These are phyloP conservation scores for Ephydatia muelleri DNA, from an alignment of 37 sponge, comb jelly and placozoan genomes.

Conservation along the genomic window DNA sequence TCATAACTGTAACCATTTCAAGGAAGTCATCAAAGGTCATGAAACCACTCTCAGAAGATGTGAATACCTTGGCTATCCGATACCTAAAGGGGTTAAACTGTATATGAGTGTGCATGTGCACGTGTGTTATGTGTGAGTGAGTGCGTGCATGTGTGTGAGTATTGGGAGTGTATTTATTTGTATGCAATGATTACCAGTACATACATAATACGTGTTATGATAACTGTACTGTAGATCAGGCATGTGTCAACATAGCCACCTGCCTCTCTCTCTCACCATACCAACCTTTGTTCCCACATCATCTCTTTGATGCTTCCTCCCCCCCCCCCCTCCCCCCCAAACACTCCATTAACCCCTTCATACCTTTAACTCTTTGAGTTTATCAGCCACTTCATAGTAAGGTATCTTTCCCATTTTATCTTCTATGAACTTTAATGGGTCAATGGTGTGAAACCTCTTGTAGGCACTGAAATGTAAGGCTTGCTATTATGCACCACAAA, in stretches of 20 bases:
- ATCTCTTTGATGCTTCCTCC: neutral
- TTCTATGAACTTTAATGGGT: constrained; percentile 22
- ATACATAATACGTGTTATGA: constrained; percentile 3
- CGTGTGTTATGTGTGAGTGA: neutral
- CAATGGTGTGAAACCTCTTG: constrained; percentile 25
- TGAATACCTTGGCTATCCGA: constrained; percentile 36
- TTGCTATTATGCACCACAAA: neutral
- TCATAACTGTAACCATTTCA: constrained; percentile 32
- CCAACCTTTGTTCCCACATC: constrained; percentile 6
- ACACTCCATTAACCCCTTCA: neutral
- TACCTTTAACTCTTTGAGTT: constrained; percentile 9
- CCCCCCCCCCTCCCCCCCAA: constrained; percentile 10
- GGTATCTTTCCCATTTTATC: constrained; percentile 16
- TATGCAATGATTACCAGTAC: constrained; percentile 19
- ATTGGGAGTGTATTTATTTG: neutral
- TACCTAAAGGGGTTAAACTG: constrained; percentile 36
- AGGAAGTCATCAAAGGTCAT: constrained; percentile 47
- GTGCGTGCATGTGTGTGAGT: neutral
- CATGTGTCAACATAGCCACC: constrained; percentile 4
- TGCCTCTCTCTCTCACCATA: neutral
- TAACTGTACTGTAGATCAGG: too few relatives aligned
- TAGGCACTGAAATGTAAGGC: constrained; percentile 6
- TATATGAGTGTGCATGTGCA: neutral
- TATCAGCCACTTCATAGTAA: neutral
- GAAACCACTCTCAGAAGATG: constrained; percentile 9